Conservation (phyloP, 2,113 vertebrate species). For the Bubo scandiacus region DNA sequence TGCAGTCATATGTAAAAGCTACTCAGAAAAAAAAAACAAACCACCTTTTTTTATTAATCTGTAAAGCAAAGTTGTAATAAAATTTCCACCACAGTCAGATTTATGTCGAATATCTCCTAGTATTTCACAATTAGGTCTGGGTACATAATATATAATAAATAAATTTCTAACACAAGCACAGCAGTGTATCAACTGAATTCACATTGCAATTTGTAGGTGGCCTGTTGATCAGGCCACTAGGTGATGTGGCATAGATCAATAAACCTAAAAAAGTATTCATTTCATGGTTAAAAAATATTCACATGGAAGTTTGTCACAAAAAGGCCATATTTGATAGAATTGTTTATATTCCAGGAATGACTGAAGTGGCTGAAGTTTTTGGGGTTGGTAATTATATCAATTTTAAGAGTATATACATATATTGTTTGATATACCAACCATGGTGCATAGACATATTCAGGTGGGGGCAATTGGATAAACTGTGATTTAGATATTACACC, state of each 20-base stretch:
- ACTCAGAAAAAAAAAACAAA: not conserved
- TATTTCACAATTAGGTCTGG: constrained; percentile 43
- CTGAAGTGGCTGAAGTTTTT: not conserved
- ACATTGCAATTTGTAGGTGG: constrained; percentile 14
- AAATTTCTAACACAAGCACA: constrained; percentile 23
- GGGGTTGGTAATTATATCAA: not conserved
- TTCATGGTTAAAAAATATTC: constrained; percentile 34
- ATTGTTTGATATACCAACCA: not conserved
- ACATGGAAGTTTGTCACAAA: not conserved
- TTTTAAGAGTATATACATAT: not conserved
- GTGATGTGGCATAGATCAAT: constrained; percentile 12
- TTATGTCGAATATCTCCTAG: constrained; percentile 10
- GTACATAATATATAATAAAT: constrained; percentile 27
- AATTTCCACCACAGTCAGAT: not conserved
- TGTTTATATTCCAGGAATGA: not conserved
- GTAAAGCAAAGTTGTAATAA: constrained; percentile 32
- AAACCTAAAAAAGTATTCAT: not conserved
- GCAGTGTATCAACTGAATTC: constrained; percentile 27
- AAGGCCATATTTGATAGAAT: not conserved
- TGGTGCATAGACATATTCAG: not conserved
- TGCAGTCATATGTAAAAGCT: not conserved
- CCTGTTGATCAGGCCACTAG: constrained; percentile 35
- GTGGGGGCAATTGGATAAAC: not conserved
- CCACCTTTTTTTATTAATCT: constrained; percentile 1
- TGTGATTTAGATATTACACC: not conserved